Base-by-base conservation (phyloP, 2,888 invertebrate genomes). In the Tribolium freemani region DNA sequence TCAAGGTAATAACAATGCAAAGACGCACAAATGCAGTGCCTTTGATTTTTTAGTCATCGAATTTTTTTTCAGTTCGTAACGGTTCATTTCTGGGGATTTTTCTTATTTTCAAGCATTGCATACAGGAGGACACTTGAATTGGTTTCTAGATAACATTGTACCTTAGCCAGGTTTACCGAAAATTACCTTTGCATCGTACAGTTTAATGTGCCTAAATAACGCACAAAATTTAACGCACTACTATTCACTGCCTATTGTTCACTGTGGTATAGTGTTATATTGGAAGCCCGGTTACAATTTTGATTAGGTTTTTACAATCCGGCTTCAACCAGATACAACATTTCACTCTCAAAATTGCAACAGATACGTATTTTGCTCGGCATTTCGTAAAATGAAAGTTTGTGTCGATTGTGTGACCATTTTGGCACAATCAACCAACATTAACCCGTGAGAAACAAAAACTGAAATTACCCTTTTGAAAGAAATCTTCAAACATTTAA, bases 11-110 rank as follows among this genome's bases (percentile, higher is more conserved):
- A 38, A 68, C 60, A 57, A 16, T 51, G 9, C 5, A 60, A 26
- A 68, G 72, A 72, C 73, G 73, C 73, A 73, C 73, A 73, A 73
- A 63, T 64, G 64, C 60, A 73, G 73, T 73, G 73, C 73, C 73
- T 73, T 73, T 71, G 51, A 30, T 44, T 57, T 16, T 16, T 51
- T 69, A 60, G 8, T 67, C 46, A 31, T 57, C 57, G 67, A 67
- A 67, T n/a, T 20, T 26, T 8, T 56, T 5, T 16, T 10, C 3
- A 5, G 13, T 38, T 10, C 2, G 54, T 20, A 16, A 21, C 38
- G 44, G 10, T 48, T 46, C 9, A 5, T 11, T 53, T 53, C 31
- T 53, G 16, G 5, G 9, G 30, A 31, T 9, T 21, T 9, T 21
- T 26, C 10, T 16, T 53, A 5, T 13, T 13, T 63, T 64, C 9